Evolutionary conservation across 2,888 invertebrate genomes (phyloP).

Genomic region (Cryptocephalus moraei): DNA sequence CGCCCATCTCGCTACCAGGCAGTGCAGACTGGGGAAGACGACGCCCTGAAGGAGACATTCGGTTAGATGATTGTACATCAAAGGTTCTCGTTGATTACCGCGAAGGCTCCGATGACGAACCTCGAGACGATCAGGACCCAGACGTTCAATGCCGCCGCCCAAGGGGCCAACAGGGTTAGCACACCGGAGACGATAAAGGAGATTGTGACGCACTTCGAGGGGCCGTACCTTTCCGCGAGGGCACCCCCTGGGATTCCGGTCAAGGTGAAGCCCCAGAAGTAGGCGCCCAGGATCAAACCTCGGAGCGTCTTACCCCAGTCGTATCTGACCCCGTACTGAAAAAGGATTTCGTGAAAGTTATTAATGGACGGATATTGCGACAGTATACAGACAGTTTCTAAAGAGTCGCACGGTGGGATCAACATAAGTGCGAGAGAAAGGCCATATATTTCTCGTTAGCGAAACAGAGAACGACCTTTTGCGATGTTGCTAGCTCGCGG

Average conservation of each 20-base stretch:
- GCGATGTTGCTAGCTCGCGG: too few species aligned
- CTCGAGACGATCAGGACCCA: conserved; percentile 46
- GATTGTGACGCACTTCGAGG: conserved; percentile 48
- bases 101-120: conserved; percentile 51
- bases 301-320: conserved; percentile 53
- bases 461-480: too few species aligned
- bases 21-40: conserved; percentile 32
- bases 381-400: too few species aligned
- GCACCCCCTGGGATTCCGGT: conserved; percentile 56
- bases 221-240: conserved; percentile 54
- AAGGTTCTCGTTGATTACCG: conserved; percentile 39
- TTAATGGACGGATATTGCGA: too few species aligned
- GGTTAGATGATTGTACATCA: conserved; percentile 2
- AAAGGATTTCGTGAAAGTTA: too few species aligned
- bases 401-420: too few species aligned
- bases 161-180: conserved; percentile 50
- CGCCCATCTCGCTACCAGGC: conserved; percentile 37
- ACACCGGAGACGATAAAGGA: conserved; percentile 43
- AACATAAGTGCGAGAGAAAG: too few species aligned
- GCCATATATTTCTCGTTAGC: too few species aligned
- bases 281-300: conserved; percentile 54
- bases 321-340: conserved; percentile 41
- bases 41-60: conserved; percentile 29
- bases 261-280: conserved; percentile 60
- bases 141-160: conserved; percentile 47